These are phyloP conservation scores for Globodera ellingtonae DNA, from an alignment of 1,140 invertebrate genomes.

Conservation along the genomic window DNA sequence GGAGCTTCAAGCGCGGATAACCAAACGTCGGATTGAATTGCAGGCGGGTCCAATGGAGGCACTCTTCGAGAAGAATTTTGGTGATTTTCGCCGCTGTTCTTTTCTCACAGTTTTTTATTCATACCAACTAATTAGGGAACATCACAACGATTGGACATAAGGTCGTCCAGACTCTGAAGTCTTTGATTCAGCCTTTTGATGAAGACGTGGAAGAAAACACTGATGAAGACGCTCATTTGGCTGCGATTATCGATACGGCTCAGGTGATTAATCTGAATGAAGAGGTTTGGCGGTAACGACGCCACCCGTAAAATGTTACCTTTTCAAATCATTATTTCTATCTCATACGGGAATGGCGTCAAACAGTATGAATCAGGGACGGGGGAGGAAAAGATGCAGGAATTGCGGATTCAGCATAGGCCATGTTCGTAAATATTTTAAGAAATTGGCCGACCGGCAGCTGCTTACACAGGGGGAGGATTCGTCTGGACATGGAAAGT, in stretches of 20 bases:
- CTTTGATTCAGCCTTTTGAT: constrained; percentile 39
- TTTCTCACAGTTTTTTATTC: not conserved
- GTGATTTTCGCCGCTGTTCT: constrained; percentile 19
- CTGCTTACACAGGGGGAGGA: constrained; percentile 10
- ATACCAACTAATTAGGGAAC: constrained; percentile 4
- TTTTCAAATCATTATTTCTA: not conserved
- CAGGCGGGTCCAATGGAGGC: constrained; percentile 39
- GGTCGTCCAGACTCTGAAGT: constrained; percentile 26
- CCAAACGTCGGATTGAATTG: constrained; percentile 28
- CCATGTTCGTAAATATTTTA: not conserved
- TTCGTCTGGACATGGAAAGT: not conserved
- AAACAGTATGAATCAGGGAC: no score
- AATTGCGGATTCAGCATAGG: no score
- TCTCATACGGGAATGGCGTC: no score
- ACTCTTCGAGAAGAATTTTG: constrained; percentile 47
- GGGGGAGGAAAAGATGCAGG: no score
- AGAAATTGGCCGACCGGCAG: constrained; percentile 21
- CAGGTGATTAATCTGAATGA: constrained; percentile 15
- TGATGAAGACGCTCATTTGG: constrained; percentile 40
- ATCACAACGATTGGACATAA: constrained; percentile 31
- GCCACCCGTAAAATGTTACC: not conserved
- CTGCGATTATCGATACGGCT: constrained; percentile 33
- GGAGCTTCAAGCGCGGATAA: constrained; percentile 40
- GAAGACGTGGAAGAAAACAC: constrained; percentile 24
- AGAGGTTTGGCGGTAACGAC: not conserved